phyloP scores from a whole-genome alignment of 2,797 vertebrate genomes.

The Thripadectes ignobilis region DNA sequence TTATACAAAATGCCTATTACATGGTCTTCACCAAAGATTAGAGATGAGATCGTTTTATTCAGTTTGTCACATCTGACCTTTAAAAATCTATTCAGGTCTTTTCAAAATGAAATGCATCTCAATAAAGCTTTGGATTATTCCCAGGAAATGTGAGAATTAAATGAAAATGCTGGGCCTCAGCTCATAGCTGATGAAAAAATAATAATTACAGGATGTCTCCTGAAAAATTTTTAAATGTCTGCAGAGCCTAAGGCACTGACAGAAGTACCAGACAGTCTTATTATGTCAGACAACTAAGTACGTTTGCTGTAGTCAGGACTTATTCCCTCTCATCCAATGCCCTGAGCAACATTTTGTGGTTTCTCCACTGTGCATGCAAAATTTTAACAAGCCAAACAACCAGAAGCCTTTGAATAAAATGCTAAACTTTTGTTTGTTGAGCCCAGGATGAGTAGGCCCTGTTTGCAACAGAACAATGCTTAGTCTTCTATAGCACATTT shows the following conservation, averaged over 20 bases:
- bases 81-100: background rate
- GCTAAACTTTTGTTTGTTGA: background rate
- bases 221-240: background rate
- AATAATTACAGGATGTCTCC: background rate
- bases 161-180: background rate
- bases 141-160: background rate
- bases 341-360: background rate
- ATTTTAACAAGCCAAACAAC: background rate
- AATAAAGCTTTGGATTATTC: background rate
- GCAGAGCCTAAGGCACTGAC: background rate
- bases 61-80: background rate
- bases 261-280: background rate
- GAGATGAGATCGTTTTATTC: background rate
- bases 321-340: background rate
- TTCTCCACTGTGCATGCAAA: background rate
- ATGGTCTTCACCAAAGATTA: background rate
- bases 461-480: background rate
- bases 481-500: background rate
- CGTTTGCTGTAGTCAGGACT: background rate
- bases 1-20: fast-evolving
- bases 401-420: conserved; percentile 26
- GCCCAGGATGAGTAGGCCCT: background rate
- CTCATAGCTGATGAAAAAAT: background rate
- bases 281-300: background rate
- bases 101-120: background rate